phyloP scores from a whole-genome alignment of 2,888 invertebrate species.

The Mongoloraphidia duomilia region DNA sequence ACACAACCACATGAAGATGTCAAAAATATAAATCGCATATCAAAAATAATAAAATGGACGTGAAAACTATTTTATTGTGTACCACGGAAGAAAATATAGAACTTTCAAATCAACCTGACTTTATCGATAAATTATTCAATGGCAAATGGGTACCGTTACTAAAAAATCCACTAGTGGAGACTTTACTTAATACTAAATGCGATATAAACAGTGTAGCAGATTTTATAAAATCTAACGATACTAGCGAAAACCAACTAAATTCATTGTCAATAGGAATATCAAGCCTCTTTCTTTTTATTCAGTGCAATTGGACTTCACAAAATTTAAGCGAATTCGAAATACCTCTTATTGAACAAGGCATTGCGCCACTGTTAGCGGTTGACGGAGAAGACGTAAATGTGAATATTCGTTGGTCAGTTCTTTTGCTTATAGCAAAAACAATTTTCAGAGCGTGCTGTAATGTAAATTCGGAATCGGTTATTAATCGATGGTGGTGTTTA shows the following conservation, averaged over 20 bases:
- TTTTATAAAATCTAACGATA: background rate
- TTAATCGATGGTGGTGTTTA: constrained; percentile 57
- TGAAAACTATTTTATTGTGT: background rate
- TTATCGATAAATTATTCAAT: background rate
- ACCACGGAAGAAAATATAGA: background rate
- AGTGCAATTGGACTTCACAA: constrained; percentile 73
- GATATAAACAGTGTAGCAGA: background rate
- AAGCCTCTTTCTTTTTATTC: constrained; percentile 56
- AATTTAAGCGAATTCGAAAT: constrained; percentile 30
- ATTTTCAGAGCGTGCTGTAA: constrained; percentile 26
- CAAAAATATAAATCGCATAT: no score
- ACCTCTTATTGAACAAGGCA: constrained; percentile 31
- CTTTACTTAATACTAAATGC: background rate
- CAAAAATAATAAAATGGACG: background rate
- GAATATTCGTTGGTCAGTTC: constrained; percentile 43
- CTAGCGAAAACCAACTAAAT: background rate
- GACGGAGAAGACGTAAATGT: constrained; percentile 55
- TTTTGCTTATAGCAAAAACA: constrained; percentile 28
- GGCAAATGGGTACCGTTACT: background rate
- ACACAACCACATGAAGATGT: no score
- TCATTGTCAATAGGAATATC: constrained; percentile 38
- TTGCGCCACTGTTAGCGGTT: constrained; percentile 30
- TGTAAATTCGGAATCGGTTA: constrained; percentile 21
- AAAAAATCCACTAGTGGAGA: background rate
- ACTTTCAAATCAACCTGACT: background rate